Evolutionary conservation across 2,888 invertebrate genomes (phyloP), one percentile per base, ranked within the genome.

Genomic region (Cephus pygmeus): DNA sequence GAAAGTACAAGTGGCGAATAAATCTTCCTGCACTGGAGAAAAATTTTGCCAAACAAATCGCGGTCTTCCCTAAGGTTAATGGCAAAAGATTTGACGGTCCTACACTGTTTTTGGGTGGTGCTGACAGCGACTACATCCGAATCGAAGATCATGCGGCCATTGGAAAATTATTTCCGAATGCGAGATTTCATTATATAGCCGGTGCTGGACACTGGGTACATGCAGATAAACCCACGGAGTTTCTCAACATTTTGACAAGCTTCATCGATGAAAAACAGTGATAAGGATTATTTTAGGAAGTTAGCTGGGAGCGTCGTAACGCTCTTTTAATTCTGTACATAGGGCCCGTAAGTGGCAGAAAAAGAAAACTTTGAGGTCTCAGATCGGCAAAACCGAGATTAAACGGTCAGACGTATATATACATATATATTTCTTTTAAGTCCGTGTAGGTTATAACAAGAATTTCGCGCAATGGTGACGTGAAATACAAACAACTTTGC

Each of bases 201-300:
- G 96, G 95, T 69, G 97, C 98, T 11, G 97, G 98, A 0, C 99
- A 99, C 91, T 97, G 98, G 96, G 95, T 98, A 0, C 99, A 99
- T 90, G 95, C 96, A 82, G 98, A 99, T 81, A 96, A 98, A 89
- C 98, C 98, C 1, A 91, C 93, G 11, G 95, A 95, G 82, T 97
- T 98, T 90, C 90, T 97, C 34, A 93, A 94, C 75, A 85, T 93
- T 76, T 92, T 95, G 68, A 92, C 94, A 83, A 93, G 93, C 83
- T 97, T 96, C 91, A 90, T 96, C 82, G 92, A 93, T 78, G 73
- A 82, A 69, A 36, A 71, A 34, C 34, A 79, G 56, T 85, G 71
- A 81, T 73, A 56, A 56, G 23, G 56, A 56, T 56, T 56, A 9
- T 56, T 56, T 56, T 23, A 23, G 23, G 23, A 56, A 56, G 6